Evolutionary conservation across 2,888 invertebrate species (phyloP), one percentile per base, ranked within the genome.

Genomic region (Pseudococcus jackbeardsleyi): DNA sequence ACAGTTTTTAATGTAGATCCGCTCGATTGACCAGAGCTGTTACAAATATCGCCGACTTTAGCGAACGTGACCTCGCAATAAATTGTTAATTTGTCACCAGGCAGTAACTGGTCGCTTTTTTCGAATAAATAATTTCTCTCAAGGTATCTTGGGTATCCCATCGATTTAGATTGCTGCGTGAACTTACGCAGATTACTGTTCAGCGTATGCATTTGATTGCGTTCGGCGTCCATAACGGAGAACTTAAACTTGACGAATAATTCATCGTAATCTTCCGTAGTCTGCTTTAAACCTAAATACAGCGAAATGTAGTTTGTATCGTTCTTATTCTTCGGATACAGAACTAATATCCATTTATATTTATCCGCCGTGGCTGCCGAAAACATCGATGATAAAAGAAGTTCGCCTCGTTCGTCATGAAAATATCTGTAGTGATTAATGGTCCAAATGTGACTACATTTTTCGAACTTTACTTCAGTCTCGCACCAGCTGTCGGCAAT

Each of bases 391-490:
- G 99, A 99, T 94, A 99, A 99, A 92, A 99, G 94, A 91, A 99
- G 99, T 94, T 99, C 99, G 91, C 99, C 99, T 99, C 99, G 99
- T 93, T 99, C 99, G 93, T 99, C 99, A 91, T 99, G 96, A 94
- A 99, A 99, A 93, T 99, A 99, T 94, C 99, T 99, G 94, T 99
- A 99, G 95, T 99, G 99, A 94, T 99, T 99, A 94, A 99, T 99
- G 92, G 99, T 99, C 99, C 99, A 99, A 97, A 99, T 99, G 93
- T 99, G 99, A 93, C 98, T 98, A 95, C 99, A 99, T 94, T 99
- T 99, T 91, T 99, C 98, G 93, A 99, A 99, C 95, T 99, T 99
- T 92, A 99, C 98, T 98, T 98, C 95, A 33, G 99, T 99, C 93
- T 99, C 99, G 94, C 99, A 99, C 99, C 99, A 99, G 94, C 99